These are phyloP conservation scores for Neodontobutis hainanensis DNA, from an alignment of 2,113 vertebrate species.

Conservation along the genomic window DNA sequence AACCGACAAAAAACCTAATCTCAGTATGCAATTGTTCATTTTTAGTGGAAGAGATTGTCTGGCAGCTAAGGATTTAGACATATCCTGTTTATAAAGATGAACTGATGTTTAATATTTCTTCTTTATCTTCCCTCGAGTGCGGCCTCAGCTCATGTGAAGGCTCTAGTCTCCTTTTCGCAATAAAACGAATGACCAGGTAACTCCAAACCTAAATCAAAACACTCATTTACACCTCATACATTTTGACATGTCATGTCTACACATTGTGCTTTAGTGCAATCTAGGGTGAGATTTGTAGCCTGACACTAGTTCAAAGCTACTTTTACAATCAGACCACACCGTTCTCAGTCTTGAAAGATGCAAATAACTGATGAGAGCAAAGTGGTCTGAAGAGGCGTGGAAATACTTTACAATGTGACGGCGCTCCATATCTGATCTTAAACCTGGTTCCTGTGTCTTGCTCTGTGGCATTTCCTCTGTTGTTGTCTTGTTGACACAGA, in stretches of 20 bases:
- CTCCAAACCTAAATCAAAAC: too few relatives aligned
- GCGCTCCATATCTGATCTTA: constrained; percentile 52
- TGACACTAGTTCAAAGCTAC: too few relatives aligned
- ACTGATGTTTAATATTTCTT: not conserved
- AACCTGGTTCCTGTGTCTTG: constrained; percentile 51
- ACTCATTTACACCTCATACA: too few relatives aligned
- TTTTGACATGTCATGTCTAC: too few relatives aligned
- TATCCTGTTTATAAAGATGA: not conserved
- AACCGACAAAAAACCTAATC: too few relatives aligned
- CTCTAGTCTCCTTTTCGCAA: too few relatives aligned
- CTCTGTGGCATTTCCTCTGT: constrained; percentile 49
- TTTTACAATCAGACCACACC: too few relatives aligned
- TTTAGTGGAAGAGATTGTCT: not conserved
- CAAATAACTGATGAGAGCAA: constrained; percentile 1
- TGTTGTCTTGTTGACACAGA: constrained; percentile 29
- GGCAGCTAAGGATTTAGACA: not conserved
- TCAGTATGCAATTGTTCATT: not conserved
- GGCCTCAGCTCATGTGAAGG: too few relatives aligned
- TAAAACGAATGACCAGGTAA: too few relatives aligned
- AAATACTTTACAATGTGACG: constrained; percentile 23
- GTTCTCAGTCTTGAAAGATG: not conserved
- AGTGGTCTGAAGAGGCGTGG: constrained; percentile 30
- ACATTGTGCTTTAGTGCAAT: too few relatives aligned
- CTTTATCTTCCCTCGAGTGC: not conserved
- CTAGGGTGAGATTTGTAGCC: too few relatives aligned